phyloP scores from a whole-genome alignment of 2,888 invertebrate species.

The Acleris literana region DNA sequence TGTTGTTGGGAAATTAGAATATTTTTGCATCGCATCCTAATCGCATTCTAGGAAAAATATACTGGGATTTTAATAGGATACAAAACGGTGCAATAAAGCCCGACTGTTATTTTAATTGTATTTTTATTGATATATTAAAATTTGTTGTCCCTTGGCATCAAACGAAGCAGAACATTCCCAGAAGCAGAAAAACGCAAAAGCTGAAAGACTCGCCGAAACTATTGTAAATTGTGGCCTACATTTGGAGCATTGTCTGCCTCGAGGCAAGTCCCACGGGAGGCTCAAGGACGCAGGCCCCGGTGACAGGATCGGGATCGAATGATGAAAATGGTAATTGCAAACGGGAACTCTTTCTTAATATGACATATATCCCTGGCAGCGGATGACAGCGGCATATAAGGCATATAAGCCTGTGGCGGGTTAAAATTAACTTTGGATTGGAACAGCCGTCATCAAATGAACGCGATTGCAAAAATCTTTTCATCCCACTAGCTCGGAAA shows the following conservation, averaged over 20 bases:
- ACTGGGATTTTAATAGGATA: too few relatives aligned
- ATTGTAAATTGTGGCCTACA: slow-evolving; percentile 12
- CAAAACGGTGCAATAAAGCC: too few relatives aligned
- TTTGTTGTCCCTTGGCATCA: not conserved
- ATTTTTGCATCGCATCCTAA: too few relatives aligned
- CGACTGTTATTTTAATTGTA: too few relatives aligned
- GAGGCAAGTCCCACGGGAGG: slow-evolving; percentile 9
- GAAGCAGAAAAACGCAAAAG: not conserved
- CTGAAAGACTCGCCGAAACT: slow-evolving; percentile 15
- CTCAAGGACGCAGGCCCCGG: slow-evolving; percentile 18
- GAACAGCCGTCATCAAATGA: too few relatives aligned
- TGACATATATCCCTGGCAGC: slow-evolving; percentile 10
- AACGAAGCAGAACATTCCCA: not conserved
- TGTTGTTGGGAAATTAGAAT: too few relatives aligned
- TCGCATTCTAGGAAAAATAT: too few relatives aligned
- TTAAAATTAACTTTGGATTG: too few relatives aligned
- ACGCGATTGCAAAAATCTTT: too few relatives aligned
- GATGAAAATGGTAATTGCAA: slow-evolving; percentile 36
- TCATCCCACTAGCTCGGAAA: too few relatives aligned
- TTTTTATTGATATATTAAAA: too few relatives aligned
- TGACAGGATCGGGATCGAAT: slow-evolving; percentile 32
- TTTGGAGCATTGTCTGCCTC: slow-evolving; percentile 10
- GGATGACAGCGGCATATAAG: not conserved
- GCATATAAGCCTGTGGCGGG: too few relatives aligned
- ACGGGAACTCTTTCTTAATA: slow-evolving; percentile 28